phyloP scores from a whole-genome alignment of 2,797 vertebrate species.

The Galago senegalensis region DNA sequence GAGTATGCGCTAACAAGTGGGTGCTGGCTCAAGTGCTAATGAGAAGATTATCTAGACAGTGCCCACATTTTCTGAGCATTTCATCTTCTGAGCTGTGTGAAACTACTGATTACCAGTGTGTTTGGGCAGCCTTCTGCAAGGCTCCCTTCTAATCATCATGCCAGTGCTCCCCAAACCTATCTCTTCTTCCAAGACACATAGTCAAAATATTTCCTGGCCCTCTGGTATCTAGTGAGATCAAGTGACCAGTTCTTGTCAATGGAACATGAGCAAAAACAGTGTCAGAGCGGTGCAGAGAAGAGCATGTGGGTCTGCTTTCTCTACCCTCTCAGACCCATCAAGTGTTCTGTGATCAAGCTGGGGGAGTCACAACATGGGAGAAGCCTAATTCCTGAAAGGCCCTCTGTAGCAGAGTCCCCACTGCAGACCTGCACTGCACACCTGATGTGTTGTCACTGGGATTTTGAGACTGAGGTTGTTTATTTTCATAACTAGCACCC shows the following conservation, averaged over 20 bases:
- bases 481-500: not conserved
- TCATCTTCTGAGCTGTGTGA: conserved; percentile 32
- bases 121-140: conserved; percentile 33
- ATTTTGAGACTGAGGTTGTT: conserved; percentile 34
- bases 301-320: not conserved
- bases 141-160: conserved; percentile 4
- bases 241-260: not conserved
- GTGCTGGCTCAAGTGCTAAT: conserved; percentile 41
- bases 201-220: not conserved
- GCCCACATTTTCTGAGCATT: conserved; percentile 13
- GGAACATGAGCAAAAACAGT: not conserved
- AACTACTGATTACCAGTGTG: not conserved
- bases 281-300: not conserved
- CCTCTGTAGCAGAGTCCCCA: not conserved
- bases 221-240: not conserved
- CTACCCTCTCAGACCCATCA: too few relatives aligned
- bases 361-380: not conserved
- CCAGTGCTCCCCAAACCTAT: not conserved
- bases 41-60: conserved; percentile 68
- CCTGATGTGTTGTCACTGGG: conserved; percentile 23
- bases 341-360: not conserved
- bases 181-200: not conserved
- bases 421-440: not conserved
- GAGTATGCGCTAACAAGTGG: conserved; percentile 24
- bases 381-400: not conserved